Percentiles rank a stretch among this genome's conserved stretches.
These are phyloP conservation scores for Pteropus alecto DNA, from an alignment of 2,113 vertebrate genomes.

Conservation along the genomic window DNA sequence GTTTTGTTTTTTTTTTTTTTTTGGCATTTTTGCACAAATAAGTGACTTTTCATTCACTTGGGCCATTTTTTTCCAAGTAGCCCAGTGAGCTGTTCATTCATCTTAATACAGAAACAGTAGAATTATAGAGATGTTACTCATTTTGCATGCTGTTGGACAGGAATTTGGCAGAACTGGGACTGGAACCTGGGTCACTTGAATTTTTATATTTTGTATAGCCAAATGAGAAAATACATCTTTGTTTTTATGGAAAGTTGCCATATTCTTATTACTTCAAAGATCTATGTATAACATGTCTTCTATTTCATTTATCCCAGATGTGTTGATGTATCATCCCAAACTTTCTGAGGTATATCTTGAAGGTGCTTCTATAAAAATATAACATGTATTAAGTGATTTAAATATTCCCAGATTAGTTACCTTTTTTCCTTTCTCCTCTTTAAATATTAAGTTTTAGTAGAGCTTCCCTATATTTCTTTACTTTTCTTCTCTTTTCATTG, in stretches of 20 bases:
- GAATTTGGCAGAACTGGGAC: not conserved
- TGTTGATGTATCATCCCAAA: not conserved
- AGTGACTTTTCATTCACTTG: not conserved
- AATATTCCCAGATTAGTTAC: not conserved
- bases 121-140: not conserved
- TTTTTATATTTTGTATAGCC: not conserved
- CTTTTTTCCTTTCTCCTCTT: not conserved
- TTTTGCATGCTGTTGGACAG: not conserved
- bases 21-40: constrained; percentile 28
- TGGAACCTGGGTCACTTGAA: not conserved
- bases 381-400: not conserved
- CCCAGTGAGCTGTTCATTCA: not conserved
- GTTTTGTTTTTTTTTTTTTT: not conserved
- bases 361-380: constrained; percentile 32
- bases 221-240: not conserved
- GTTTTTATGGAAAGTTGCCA: not conserved
- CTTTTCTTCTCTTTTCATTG: not conserved
- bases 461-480: not conserved
- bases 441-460: not conserved
- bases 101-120: not conserved
- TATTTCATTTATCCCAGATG: not conserved
- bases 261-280: not conserved
- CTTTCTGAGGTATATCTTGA: not conserved
- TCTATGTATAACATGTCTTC: not conserved
- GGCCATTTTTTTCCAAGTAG: not conserved